Evolutionary conservation across 2,888 invertebrate species (phyloP).

Genomic region (Orthosia gothica): DNA sequence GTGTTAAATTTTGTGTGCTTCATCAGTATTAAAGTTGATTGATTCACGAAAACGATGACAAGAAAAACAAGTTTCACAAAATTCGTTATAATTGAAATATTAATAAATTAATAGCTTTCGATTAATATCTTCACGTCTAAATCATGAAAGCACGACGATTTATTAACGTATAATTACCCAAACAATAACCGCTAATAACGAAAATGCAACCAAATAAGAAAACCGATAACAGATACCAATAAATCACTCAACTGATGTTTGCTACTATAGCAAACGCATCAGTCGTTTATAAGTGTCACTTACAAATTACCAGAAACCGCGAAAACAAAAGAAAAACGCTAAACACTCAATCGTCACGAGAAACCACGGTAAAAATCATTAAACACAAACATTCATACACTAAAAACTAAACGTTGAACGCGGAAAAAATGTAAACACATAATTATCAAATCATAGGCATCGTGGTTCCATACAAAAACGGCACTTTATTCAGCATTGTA

Average conservation of each 20-base stretch:
- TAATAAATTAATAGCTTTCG: slow-evolving; percentile 6
- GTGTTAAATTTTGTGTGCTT: too few species aligned
- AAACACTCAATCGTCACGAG: slow-evolving; percentile 59
- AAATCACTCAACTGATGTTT: slow-evolving; percentile 41
- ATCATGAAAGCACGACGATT: slow-evolving; percentile 17
- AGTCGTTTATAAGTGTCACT: slow-evolving; percentile 37
- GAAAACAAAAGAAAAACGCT: slow-evolving; percentile 43
- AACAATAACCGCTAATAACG: not conserved
- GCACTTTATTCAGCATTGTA: slow-evolving; percentile 60
- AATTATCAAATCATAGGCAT: slow-evolving; percentile 59
- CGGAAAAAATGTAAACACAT: slow-evolving; percentile 72
- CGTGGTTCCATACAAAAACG: slow-evolving; percentile 53
- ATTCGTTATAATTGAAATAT: slow-evolving; percentile 12
- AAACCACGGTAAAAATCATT: slow-evolving; percentile 51
- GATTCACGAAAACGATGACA: not conserved
- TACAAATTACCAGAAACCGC: slow-evolving; percentile 55
- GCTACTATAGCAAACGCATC: slow-evolving; percentile 22
- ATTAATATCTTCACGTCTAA: slow-evolving; percentile 20
- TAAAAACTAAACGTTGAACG: slow-evolving; percentile 59
- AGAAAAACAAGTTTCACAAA: slow-evolving; percentile 4
- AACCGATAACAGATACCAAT: slow-evolving; percentile 23
- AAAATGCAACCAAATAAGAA: slow-evolving; percentile 16
- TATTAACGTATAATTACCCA: slow-evolving; percentile 6
- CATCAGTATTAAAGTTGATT: not conserved
- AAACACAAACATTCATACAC: slow-evolving; percentile 42